A percentile compares a stretch with the other conserved stretches of the same genome.
phyloP scores from a whole-genome alignment of 2,113 vertebrate species.

The Otocyon megalotis region DNA sequence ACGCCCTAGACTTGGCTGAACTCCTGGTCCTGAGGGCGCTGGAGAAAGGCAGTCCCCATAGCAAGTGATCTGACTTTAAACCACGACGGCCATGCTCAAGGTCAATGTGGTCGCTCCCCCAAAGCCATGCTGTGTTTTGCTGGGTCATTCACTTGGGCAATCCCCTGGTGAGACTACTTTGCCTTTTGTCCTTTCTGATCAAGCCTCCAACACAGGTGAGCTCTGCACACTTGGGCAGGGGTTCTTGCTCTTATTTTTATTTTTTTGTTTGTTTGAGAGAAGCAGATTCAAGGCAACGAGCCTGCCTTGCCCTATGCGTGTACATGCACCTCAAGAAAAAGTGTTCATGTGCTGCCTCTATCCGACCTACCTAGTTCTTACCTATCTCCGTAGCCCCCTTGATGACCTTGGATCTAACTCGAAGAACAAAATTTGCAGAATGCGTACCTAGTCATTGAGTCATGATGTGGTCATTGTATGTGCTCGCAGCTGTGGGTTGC shows the following conservation, averaged over 20 bases:
- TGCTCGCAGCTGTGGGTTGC: neutral
- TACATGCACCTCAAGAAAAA: too few relatives aligned
- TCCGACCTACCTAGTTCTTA: neutral
- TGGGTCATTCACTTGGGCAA: too few relatives aligned
- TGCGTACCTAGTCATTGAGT: neutral
- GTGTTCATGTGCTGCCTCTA: fast-evolving
- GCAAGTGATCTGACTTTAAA: neutral
- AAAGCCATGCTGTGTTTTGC: neutral
- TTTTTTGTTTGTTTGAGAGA: neutral
- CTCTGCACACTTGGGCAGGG: neutral
- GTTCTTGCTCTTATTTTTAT: neutral
- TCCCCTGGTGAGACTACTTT: neutral
- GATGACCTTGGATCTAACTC: neutral
- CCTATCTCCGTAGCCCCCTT: neutral
- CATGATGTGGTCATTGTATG: fast-evolving
- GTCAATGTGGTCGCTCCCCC: too few relatives aligned
- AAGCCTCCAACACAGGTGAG: neutral
- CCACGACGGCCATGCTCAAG: too few relatives aligned
- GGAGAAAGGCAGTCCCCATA: neutral
- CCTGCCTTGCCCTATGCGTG: too few relatives aligned
- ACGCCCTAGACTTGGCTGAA: too few relatives aligned
- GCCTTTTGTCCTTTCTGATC: neutral
- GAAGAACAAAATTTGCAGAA: neutral
- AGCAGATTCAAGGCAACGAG: neutral
- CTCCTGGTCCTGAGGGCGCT: neutral